Evolutionary conservation across 1,140 invertebrate genomes (phyloP).

Genomic region (Philotrypesis tridentata): DNA sequence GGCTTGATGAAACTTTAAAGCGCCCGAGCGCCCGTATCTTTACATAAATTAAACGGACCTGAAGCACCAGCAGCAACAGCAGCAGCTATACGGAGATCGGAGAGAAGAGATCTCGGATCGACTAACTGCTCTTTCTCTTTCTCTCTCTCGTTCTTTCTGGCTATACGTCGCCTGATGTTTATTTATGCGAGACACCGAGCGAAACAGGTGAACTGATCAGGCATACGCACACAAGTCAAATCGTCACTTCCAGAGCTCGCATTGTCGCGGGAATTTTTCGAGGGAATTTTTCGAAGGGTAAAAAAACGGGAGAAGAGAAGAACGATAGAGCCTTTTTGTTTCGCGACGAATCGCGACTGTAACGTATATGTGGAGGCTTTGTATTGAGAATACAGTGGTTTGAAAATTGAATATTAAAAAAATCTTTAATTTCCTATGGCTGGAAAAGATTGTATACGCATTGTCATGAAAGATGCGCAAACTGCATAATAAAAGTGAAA

Average conservation of each 20-base stretch:
- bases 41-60: conserved; percentile 49
- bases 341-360: background rate
- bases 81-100: background rate
- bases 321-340: background rate
- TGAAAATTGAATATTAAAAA: too few species aligned
- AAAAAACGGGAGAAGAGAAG: background rate
- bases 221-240: background rate
- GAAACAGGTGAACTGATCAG: conserved; percentile 38
- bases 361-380: too few species aligned
- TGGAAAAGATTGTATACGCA: too few species aligned
- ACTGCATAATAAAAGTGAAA: too few species aligned
- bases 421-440: too few species aligned
- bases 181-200: conserved; percentile 29
- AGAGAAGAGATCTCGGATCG: background rate
- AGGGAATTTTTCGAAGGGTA: background rate
- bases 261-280: background rate
- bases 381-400: too few species aligned
- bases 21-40: conserved; percentile 39
- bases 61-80: background rate
- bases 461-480: too few species aligned
- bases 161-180: conserved; percentile 47
- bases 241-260: background rate
- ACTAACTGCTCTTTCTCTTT: background rate
- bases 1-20: conserved; percentile 51
- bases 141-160: background rate